Conservation (phyloP, 1,140 invertebrate species). For the Hirudo medicinalis region DNA sequence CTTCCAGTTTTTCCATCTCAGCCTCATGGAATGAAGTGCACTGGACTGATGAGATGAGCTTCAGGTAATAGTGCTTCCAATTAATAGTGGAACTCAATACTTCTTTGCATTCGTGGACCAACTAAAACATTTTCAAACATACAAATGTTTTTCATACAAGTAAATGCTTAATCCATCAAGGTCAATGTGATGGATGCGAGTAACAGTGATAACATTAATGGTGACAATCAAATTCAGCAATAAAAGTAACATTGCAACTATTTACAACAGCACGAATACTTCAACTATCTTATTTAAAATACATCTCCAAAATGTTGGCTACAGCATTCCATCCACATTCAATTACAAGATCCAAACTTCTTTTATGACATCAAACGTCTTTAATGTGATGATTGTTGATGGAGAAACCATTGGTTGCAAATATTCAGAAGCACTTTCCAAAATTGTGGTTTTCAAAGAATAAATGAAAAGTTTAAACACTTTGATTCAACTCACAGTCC, state of each 20-base stretch:
- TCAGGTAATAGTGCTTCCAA: constrained; percentile 56
- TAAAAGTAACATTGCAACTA: too few species aligned
- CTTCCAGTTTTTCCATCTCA: constrained; percentile 59
- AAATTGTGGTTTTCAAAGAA: constrained; percentile 6
- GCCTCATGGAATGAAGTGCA: constrained; percentile 41
- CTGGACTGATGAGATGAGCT: constrained; percentile 53
- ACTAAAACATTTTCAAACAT: constrained; percentile 37
- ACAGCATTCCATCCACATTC: too few species aligned
- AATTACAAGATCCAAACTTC: too few species aligned
- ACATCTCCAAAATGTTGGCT: too few species aligned
- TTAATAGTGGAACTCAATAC: constrained; percentile 62
- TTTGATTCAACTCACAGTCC: constrained; percentile 38
- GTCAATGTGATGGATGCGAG: neutral
- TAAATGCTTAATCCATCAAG: neutral
- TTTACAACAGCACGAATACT: too few species aligned
- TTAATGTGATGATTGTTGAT: too few species aligned
- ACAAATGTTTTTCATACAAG: neutral
- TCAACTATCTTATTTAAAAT: too few species aligned
- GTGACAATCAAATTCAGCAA: too few species aligned
- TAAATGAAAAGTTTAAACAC: constrained; percentile 3
- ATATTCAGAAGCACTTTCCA: neutral
- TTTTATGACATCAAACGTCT: too few species aligned
- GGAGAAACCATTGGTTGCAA: too few species aligned
- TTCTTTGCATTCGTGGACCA: constrained; percentile 75
- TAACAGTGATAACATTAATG: neutral